Evolutionary conservation across 30 jellyfish, hydroid and myxozoan species (phyloP).

Genomic region (Phacellophora camtschatica): DNA sequence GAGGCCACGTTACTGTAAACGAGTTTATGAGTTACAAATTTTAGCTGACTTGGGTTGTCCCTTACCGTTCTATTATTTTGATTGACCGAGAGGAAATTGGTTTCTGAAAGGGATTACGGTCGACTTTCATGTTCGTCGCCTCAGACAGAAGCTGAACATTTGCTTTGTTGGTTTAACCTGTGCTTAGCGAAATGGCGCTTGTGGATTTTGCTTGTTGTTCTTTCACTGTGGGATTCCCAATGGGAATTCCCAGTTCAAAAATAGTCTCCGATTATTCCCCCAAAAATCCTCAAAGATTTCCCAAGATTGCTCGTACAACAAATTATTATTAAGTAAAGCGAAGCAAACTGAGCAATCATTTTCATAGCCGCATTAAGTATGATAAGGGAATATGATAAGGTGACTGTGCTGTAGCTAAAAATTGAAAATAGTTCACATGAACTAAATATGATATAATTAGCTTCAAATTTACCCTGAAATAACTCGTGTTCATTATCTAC

Average conservation of each 20-base stretch:
- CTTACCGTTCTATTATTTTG: constrained; percentile 24
- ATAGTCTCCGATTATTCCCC: constrained; percentile 2
- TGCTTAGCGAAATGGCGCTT: constrained; percentile 70
- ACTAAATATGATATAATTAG: too few species aligned
- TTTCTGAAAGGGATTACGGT: constrained; percentile 74
- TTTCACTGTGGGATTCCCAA: constrained; percentile 60
- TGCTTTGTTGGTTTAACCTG: constrained; percentile 66
- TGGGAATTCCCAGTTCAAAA: not conserved
- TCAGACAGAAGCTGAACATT: constrained; percentile 64
- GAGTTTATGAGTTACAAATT: constrained; percentile 1
- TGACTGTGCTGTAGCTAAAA: too few species aligned
- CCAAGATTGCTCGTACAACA: not conserved
- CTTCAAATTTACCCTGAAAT: too few species aligned
- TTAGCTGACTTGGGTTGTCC: not conserved
- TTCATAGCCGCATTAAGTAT: too few species aligned
- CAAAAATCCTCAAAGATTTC: not conserved
- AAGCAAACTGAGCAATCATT: too few species aligned
- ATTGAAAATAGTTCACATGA: too few species aligned
- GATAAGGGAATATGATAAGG: too few species aligned
- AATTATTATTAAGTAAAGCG: not conserved
- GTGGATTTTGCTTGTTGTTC: constrained; percentile 65
- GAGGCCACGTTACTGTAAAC: constrained; percentile 7
- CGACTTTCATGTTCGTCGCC: constrained; percentile 64
- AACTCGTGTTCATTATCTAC: too few species aligned
- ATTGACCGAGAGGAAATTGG: constrained; percentile 74